These are phyloP conservation scores for Nilaparvata lugens DNA, from an alignment of 1,140 invertebrate genomes.

Conservation along the genomic window DNA sequence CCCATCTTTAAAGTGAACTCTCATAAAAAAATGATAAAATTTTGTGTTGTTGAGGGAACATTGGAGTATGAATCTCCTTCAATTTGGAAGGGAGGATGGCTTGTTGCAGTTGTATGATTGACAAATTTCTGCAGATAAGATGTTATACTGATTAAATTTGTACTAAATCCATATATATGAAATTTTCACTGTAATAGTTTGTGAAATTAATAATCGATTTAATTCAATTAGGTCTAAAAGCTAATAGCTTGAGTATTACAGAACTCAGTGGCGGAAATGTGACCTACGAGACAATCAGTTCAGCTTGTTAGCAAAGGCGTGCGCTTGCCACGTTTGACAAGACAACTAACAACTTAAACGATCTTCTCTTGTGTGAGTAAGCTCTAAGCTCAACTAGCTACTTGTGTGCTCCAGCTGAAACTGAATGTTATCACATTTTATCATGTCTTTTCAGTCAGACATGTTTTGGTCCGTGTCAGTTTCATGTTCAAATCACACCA, in stretches of 20 bases:
- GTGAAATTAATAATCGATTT: background rate
- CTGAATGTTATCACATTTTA: background rate
- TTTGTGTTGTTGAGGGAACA: no score
- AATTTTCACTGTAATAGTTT: constrained; percentile 2
- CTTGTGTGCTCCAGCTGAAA: constrained; percentile 1
- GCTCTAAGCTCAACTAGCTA: background rate
- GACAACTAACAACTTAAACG: constrained; percentile 17
- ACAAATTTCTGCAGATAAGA: background rate
- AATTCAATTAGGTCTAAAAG: constrained; percentile 1
- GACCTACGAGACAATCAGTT: constrained; percentile 14
- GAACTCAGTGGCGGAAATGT: constrained; percentile 24
- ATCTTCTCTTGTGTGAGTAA: constrained; percentile 1
- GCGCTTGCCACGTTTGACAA: constrained; percentile 18
- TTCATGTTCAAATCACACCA: no score
- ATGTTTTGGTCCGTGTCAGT: no score
- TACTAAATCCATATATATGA: constrained; percentile 1
- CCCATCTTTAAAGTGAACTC: no score
- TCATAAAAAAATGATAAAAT: no score
- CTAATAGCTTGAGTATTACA: constrained; percentile 25
- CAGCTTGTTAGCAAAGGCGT: constrained; percentile 19
- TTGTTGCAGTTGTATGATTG: no score
- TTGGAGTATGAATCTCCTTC: no score
- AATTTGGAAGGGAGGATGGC: no score
- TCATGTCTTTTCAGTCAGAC: no score
- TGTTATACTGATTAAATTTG: background rate